These are phyloP conservation scores for Melinopterus prodromus DNA, from an alignment of 2,888 invertebrate genomes.

Conservation along the genomic window DNA sequence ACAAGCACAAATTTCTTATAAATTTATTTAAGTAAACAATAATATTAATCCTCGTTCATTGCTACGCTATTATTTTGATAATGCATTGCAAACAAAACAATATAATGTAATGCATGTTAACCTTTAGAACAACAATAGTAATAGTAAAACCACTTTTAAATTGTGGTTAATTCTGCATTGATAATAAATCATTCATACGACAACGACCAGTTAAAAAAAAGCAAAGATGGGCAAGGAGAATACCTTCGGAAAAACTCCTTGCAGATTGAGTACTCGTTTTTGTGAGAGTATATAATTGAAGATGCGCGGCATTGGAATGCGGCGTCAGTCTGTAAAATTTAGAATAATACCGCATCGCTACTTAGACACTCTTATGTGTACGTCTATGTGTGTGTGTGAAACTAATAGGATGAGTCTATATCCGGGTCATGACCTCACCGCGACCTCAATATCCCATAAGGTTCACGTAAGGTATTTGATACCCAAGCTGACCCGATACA, in stretches of 20 bases:
- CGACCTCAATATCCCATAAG: conserved; percentile 54
- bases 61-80: no score
- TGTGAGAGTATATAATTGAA: neutral
- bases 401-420: conserved; percentile 44
- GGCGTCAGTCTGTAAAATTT: conserved; percentile 10
- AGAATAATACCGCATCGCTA: conserved; percentile 22
- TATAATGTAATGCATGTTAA: no score
- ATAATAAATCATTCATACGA: no score
- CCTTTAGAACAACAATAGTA: no score
- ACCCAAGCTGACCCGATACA: neutral
- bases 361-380: conserved; percentile 10
- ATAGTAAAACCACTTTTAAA: no score
- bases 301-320: neutral
- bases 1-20: no score
- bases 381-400: conserved; percentile 34
- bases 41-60: no score
- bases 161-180: no score
- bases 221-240: neutral
- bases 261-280: neutral
- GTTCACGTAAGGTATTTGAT: conserved; percentile 39
- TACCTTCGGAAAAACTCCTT: neutral
- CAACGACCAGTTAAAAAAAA: neutral
- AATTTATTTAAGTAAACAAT: no score
- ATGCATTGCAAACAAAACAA: no score
- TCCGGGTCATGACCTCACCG: conserved; percentile 49